phyloP scores from a whole-genome alignment of 2,888 invertebrate species.

The Copidosoma aretas region DNA sequence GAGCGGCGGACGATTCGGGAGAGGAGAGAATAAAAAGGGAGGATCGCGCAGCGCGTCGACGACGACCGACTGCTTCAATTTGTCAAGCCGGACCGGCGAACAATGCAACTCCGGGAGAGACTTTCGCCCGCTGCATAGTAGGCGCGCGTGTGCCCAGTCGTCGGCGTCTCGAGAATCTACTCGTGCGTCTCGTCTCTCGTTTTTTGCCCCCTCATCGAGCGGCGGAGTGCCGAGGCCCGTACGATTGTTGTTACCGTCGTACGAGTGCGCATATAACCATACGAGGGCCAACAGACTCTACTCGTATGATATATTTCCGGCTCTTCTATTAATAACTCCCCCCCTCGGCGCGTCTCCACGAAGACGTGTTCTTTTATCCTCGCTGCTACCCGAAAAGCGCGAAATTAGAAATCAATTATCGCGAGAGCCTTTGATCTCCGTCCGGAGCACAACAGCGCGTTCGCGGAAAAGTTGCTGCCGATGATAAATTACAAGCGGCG shows the following conservation, averaged over 20 bases:
- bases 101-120: constrained; percentile 14
- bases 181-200: no score
- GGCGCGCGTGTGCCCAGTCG: constrained; percentile 2
- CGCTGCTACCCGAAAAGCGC: neutral
- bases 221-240: neutral
- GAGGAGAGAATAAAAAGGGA: neutral
- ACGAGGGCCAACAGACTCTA: no score
- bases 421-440: constrained; percentile 20
- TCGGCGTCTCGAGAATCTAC: neutral
- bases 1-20: neutral
- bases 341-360: neutral
- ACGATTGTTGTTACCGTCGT: neutral
- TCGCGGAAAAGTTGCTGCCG: constrained; percentile 2
- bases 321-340: constrained; percentile 18
- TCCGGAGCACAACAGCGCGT: no score
- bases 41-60: neutral
- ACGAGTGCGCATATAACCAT: no score
- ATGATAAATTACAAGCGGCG: neutral
- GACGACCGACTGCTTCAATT: constrained; percentile 16
- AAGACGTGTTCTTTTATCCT: neutral
- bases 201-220: neutral
- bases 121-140: neutral
- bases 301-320: constrained; percentile 5
- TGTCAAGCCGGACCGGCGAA: constrained; percentile 13
- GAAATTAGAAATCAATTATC: constrained; percentile 27